Conservation (phyloP, 64 coral and sea anemone genomes). For the Stylophora pistillata region DNA sequence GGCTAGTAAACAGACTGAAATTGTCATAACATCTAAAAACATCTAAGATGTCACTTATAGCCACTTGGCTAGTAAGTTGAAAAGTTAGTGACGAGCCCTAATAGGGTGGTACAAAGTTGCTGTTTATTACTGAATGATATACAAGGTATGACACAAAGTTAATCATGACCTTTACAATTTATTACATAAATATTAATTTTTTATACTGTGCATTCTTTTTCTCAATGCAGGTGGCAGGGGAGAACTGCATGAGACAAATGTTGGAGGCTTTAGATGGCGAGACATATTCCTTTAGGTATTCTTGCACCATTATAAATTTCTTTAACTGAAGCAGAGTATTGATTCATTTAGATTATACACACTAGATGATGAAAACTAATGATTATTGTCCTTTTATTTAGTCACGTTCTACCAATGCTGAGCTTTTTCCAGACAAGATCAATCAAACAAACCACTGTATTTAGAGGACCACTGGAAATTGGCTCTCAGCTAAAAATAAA, state of each 20-base stretch:
- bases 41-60: no score
- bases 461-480: constrained; percentile 89
- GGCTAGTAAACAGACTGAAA: no score
- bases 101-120: no score
- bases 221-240: constrained; percentile 72
- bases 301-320: not conserved
- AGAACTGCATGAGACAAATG: constrained; percentile 82
- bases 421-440: constrained; percentile 86
- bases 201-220: no score
- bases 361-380: no score
- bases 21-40: no score
- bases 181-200: no score
- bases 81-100: no score
- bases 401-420: constrained; percentile 91
- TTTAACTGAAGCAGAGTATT: not conserved
- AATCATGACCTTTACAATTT: no score
- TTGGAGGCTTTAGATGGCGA: constrained; percentile 83
- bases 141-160: no score
- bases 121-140: no score
- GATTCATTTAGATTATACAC: not conserved
- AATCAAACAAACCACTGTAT: constrained; percentile 84
- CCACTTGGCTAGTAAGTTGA: no score
- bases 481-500: constrained; percentile 91
- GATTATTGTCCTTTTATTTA: constrained; percentile 20
- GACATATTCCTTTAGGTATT: constrained; percentile 90